Conservation (phyloP, 2,888 invertebrate genomes). For the Sinohyriopsis cumingii region DNA sequence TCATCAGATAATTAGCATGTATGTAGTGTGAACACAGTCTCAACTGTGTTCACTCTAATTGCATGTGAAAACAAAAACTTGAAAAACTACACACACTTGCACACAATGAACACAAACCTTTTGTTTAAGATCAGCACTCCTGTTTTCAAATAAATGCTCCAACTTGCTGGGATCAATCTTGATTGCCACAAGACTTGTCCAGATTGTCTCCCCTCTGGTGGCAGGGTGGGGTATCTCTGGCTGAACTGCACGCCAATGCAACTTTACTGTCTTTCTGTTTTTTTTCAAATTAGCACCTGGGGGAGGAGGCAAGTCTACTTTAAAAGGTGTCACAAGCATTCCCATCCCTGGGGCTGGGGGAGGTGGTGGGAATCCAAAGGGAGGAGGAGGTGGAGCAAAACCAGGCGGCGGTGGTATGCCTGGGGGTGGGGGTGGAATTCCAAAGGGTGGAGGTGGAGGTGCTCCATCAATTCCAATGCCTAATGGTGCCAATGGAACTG, state of each 20-base stretch:
- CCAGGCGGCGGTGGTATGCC: conserved; percentile 51
- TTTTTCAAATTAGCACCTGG: conserved; percentile 64
- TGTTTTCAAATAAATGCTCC: conserved; percentile 96
- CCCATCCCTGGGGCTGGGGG: conserved; percentile 50
- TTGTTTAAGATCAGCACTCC: conserved; percentile 93
- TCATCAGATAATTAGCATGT: too few species aligned
- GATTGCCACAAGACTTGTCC: conserved; percentile 76
- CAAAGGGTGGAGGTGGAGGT: conserved; percentile 43
- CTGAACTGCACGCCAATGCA: conserved; percentile 94
- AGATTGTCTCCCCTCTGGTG: conserved; percentile 64
- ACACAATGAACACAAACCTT: conserved; percentile 80
- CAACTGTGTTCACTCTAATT: too few species aligned
- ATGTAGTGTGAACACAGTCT: too few species aligned
- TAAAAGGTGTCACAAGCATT: conserved; percentile 24
- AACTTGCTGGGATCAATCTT: conserved; percentile 92
- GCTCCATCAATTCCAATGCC: conserved; percentile 35
- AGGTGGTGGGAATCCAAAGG: conserved; percentile 34
- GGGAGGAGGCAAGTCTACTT: conserved; percentile 59
- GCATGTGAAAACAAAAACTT: too few species aligned
- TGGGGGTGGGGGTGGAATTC: conserved; percentile 44
- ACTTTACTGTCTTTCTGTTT: conserved; percentile 94
- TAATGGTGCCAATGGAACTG: conserved; percentile 66
- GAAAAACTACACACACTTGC: too few species aligned
- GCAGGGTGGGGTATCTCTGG: conserved; percentile 64
- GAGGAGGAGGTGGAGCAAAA: conserved; percentile 45